Conservation (phyloP, 2,888 invertebrate species). For the Pristionchus entomophagus region DNA sequence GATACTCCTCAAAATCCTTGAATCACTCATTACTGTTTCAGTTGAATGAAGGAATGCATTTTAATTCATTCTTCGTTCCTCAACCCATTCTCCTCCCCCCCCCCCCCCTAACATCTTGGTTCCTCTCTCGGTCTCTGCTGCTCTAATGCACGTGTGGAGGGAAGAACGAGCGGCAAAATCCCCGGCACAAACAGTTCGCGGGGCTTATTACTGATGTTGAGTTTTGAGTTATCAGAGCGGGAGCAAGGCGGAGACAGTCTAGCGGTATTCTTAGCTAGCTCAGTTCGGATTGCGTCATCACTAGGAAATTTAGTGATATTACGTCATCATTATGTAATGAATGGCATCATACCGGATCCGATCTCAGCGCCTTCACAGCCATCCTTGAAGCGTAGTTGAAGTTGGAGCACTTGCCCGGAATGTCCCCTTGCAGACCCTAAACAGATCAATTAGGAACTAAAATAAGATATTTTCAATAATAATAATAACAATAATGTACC, state of each 20-base stretch:
- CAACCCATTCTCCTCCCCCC: too few species aligned
- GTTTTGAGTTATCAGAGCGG: neutral
- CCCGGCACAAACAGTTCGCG: neutral
- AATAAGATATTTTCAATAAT: neutral
- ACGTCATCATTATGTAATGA: too few species aligned
- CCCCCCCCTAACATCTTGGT: too few species aligned
- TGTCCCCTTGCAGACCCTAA: slow-evolving; percentile 63
- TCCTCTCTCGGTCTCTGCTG: neutral
- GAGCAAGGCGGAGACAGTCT: neutral
- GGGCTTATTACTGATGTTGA: slow-evolving; percentile 24
- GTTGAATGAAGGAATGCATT: too few species aligned
- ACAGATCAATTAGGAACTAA: neutral
- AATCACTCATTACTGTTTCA: too few species aligned
- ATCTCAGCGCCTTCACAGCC: slow-evolving; percentile 62
- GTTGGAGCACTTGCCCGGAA: slow-evolving; percentile 73
- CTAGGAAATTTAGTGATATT: too few species aligned
- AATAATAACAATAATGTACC: slow-evolving; percentile 47
- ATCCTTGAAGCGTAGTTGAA: slow-evolving; percentile 68
- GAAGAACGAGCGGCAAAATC: neutral
- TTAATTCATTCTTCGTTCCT: too few species aligned
- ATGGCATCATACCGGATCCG: slow-evolving; percentile 59
- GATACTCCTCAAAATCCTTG: too few species aligned
- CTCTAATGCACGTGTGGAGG: neutral
- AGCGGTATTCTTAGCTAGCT: slow-evolving; percentile 10
- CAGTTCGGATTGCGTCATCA: too few species aligned